These are phyloP conservation scores for Eupithecia dodoneata DNA, from an alignment of 2,888 invertebrate species.

Conservation along the genomic window DNA sequence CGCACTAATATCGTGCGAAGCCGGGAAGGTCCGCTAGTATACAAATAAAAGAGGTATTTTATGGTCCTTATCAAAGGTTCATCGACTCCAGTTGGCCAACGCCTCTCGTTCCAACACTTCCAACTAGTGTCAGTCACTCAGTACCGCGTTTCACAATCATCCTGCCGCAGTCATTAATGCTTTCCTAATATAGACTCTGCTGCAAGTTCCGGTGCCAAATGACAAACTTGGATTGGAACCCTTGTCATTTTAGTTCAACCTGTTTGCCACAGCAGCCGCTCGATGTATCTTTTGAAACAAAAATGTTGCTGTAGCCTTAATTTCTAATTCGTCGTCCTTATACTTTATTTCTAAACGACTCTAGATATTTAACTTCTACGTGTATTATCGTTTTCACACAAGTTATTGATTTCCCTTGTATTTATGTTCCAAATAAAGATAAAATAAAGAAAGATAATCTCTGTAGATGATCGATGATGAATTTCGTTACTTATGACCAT, in stretches of 20 bases:
- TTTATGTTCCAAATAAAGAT: no score
- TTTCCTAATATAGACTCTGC: conserved; percentile 8
- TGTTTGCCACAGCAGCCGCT: background rate
- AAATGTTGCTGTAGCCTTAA: background rate
- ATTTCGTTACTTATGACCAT: background rate
- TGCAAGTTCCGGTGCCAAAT: background rate
- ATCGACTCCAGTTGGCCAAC: conserved; percentile 27
- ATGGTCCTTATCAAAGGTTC: conserved; percentile 10
- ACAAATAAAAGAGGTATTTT: background rate
- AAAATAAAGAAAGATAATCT: background rate
- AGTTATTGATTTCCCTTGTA: no score
- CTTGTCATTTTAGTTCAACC: background rate
- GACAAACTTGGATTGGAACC: conserved; percentile 1
- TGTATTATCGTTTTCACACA: no score
- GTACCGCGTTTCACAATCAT: conserved; percentile 35
- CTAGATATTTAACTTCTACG: background rate
- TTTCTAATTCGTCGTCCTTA: background rate
- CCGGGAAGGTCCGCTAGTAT: no score
- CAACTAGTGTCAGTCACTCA: conserved; percentile 8
- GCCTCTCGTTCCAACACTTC: conserved; percentile 23
- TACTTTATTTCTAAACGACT: background rate
- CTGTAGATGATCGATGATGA: background rate
- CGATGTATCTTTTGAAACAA: background rate
- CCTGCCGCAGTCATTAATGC: conserved; percentile 31
- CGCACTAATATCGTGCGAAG: no score